Evolutionary conservation across 35 echinoderm and acorn worm species (phyloP), one percentile per base, ranked within the genome.

Genomic region (Apostichopus japonicus): DNA sequence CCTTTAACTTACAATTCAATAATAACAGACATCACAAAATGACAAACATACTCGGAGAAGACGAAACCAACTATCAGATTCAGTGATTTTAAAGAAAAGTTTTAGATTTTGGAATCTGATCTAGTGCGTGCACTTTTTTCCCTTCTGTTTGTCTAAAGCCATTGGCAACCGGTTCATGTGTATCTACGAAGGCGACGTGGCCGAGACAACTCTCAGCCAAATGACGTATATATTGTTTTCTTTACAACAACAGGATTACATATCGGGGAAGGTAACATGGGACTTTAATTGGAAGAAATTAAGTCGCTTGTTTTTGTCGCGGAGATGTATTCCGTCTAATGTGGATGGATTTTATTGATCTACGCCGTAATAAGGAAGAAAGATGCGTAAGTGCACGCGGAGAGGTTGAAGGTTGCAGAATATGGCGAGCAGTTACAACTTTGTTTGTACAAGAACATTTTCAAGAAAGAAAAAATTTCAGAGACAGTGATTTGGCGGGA

Each of bases 251-350:
- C n/a, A 55, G 79, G 52, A 83, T 83, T 83, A 83, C 79, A 54
- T 83, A 15, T 83, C 79, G 19, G n/a, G 54, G 51, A 44, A 83
- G 79, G 79, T 83, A 83, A 83, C 79, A 83, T 14, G 79, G 79
- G 79, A 83, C 79, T 83, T 55, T 83, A 83, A 83, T 83, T 83
- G 79, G 79, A 83, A 83, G 79, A 83, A 83, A 83, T 83, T 83
- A 55, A 83, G 79, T 83, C 79, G 79, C 11, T 83, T 13, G 52
- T 44, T 83, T 83, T 83, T 24, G 2, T 83, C 79, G 24, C 19
- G 52, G 54, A 83, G 79, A 83, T 83, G 79, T 83, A 52, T 83
- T 55, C 79, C 52, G 79, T 83, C 79, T 83, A 33, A 55, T 54
- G 44, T 55, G 79, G 79, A 83, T 83, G 79, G 79, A 83, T 83